Evolutionary conservation across 2,113 vertebrate species (phyloP), one percentile per base, ranked within the genome.

Genomic region (Callipepla squamata): DNA sequence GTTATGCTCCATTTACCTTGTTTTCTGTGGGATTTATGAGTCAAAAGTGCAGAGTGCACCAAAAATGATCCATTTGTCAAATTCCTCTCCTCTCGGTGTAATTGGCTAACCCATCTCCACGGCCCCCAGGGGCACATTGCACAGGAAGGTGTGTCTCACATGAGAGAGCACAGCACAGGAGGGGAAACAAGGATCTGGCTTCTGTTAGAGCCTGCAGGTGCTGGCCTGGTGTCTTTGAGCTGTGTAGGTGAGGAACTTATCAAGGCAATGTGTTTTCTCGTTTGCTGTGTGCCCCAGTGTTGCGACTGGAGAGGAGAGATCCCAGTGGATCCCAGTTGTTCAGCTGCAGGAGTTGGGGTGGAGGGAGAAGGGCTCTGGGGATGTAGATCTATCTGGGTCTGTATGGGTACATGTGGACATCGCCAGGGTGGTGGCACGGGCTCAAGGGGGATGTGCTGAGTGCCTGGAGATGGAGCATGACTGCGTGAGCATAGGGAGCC

Each of bases 1-100:
- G 94, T 94, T 92, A 97, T 95, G 95, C 96, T 96, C 95, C 92
- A 95, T 97, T 97, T 97, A 96, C 94, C 96, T 96, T 95, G 95
- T 94, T 97, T 97, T 96, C 93, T 13, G 53, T 67, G 89, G 89
- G 92, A 96, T 97, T 97, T 96, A 97, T 97, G 97, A 95, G 93
- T 96, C 86, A 89, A 94, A 97, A 96, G 94, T 94, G 93, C 96
- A 93, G 93, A 97, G 95, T 94, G 88, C 93, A 93, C 95, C 94
- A 92, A 96, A 97, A 97, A 63, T 2, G 76, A 92, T 61, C 90
- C 89, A 96, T 97, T 95, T 80, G 90, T 97, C 95, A 96, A 79
- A 75, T 80, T 75, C 68, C 72, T 85, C 80, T 88, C 50, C 67
- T 68, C 89, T 25, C 36, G 5, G 44, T 89, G 0, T 91, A 93